Base-by-base conservation (phyloP, 2,888 invertebrate species). In the Dolichopus griseipennis region DNA sequence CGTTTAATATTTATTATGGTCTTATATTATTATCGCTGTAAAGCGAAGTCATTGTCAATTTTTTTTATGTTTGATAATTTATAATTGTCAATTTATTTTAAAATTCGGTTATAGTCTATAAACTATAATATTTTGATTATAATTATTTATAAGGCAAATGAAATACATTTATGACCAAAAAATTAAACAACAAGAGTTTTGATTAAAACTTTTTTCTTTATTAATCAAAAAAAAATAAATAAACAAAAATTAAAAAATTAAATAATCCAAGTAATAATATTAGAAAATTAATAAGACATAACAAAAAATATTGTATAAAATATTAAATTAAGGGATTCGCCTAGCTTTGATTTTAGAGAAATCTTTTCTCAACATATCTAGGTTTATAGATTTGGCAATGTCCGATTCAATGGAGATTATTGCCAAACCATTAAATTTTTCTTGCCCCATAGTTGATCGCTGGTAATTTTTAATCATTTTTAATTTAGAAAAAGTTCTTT, bases 381-480 rank as follows among this genome's bases (percentile, higher is more conserved):
- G 18, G 27, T 63, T 27, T 15, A 63, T 63, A 63, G 63, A 63
- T 63, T 63, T 63, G 18, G 63, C 63, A 63, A 63, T 63, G 10
- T 63, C 27, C 10, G 63, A 63, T 63, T 63, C 63, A 15, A 63
- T 63, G 63, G 63, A 63, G 63, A 63, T 63, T 63, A 63, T 63
- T 63, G 65, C 65, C 65, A 65, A 65, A 43, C 65, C 52, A 65
- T 65, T 52, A 52, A 65, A 65, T 65, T 65, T 65, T 65, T 65
- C 52, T 65, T 65, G 65, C 65, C 52, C 65, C 65, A 65, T 65
- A 65, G 52, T 10, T 65, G 65, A 65, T 65, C 65, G 43, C 65
- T 52, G 22, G 65, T 65, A 65, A 65, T 52, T 43, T 65, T 65
- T 65, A 22, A 65, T 66, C 21, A 66, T 27, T 66, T 66, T 66